These are phyloP conservation scores for Phylloscopus collybita DNA, from an alignment of 2,797 vertebrate genomes.

Conservation along the genomic window DNA sequence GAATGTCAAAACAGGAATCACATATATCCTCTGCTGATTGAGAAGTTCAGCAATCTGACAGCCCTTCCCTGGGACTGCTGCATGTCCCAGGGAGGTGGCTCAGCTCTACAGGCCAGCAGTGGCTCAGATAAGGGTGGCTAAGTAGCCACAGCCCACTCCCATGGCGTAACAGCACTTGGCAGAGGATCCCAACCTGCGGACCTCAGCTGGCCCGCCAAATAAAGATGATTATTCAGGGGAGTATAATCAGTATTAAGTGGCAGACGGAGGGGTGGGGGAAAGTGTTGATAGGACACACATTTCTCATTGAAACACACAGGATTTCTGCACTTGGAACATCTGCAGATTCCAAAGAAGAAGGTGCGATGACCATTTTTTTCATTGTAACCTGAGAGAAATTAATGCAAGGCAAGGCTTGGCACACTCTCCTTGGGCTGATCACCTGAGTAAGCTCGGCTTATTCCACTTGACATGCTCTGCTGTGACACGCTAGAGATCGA, in stretches of 20 bases:
- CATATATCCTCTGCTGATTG: background rate
- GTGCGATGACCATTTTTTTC: background rate
- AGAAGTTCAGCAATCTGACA: background rate
- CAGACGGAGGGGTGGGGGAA: conserved; percentile 62
- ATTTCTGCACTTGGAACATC: background rate
- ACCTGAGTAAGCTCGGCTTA: conserved; percentile 84
- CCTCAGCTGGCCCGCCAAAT: conserved; percentile 80
- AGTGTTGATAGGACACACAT: background rate
- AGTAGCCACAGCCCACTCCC: conserved; percentile 35
- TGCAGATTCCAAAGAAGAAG: conserved; percentile 9
- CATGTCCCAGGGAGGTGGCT: background rate
- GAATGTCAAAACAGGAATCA: conserved; percentile 42
- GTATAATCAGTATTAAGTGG: conserved; percentile 63
- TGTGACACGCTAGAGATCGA: conserved; percentile 39
- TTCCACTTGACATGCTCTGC: conserved; percentile 79
- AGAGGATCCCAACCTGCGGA: conserved; percentile 63
- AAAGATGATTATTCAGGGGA: conserved; percentile 70
- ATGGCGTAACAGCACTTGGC: conserved; percentile 65
- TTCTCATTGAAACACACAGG: background rate
- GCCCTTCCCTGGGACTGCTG: background rate
- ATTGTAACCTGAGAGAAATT: background rate
- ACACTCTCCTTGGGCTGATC: conserved; percentile 69
- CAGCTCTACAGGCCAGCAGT: background rate
- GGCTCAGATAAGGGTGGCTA: background rate
- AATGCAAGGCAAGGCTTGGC: conserved; percentile 68